Evolutionary conservation across 2,888 invertebrate species (phyloP), one percentile per base, ranked within the genome.

Genomic region (Temnothorax rugatulus): DNA sequence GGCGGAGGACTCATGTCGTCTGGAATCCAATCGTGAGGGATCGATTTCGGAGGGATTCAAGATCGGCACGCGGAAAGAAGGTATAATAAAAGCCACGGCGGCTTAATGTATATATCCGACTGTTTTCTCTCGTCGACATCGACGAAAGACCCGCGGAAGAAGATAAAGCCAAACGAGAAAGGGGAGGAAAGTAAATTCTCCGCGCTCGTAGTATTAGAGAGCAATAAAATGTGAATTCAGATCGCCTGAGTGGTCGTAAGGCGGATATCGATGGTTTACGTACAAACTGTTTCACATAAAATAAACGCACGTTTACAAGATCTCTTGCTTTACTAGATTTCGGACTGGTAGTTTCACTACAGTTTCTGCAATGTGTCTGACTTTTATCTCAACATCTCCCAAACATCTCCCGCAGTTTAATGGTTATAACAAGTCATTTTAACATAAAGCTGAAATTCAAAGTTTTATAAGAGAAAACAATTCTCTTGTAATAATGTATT

Each of bases 41-140:
- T 84, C 82, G 84, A 89, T 89, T 85, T 88, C 74, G 73, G 74
- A 85, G 83, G 52, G 81, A 73, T 86, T 81, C 82, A 68, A 87
- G 84, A 89, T 88, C 82, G 57, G 81, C 82, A 77, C 59, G 64
- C 59, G 71, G 86, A 83, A 74, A 83, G 85, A 63, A 73, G 54
- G 63, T 69, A 83, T 77, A 85, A 89, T 89, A 89, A 88, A 88
- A 84, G 66, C 74, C 57, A 73, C 25, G 69, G 34, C 29, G 73
- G 25, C 71, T 69, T 81, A 81, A 81, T 69, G 59, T 69, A 59
- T 52, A 76, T 69, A 59, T 61, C 25, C 25, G 21, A 79, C 69
- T 71, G 59, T 81, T 81, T 81, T 81, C 79, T 69, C 59, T 71
- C 59, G 71, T 71, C 64, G 52, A 66, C 41, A 69, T 69, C 79